Conservation (phyloP, 1,140 invertebrate genomes). For the Hyles euphorbiae region DNA sequence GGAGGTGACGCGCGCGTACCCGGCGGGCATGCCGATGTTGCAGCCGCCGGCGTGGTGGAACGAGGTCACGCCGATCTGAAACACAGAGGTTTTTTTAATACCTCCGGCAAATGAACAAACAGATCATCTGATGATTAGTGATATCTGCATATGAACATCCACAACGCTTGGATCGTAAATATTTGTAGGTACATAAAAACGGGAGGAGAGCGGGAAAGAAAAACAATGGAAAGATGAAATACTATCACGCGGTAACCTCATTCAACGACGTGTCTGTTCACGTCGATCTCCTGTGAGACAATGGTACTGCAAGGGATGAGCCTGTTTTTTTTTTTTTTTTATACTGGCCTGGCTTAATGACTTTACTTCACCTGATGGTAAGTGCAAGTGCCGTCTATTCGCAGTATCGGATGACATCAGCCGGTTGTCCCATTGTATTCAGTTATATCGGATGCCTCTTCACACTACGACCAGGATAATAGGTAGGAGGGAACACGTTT, state of each 20-base stretch:
- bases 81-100: not conserved
- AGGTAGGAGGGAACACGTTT: no score
- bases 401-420: no score
- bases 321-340: no score
- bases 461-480: no score
- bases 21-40: conserved; percentile 15
- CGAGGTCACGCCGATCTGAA: conserved; percentile 20
- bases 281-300: no score
- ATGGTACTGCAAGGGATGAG: no score
- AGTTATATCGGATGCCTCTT: no score
- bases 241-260: not conserved
- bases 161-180: not conserved
- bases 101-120: not conserved
- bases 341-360: no score
- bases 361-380: no score
- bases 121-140: not conserved
- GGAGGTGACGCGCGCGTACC: conserved; percentile 18
- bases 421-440: no score
- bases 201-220: not conserved
- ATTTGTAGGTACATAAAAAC: not conserved
- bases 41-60: conserved; percentile 17
- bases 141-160: no score
- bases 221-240: not conserved
- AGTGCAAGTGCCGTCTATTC: no score
- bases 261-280: not conserved